Conservation (phyloP, 2,113 vertebrate species). For the Embiotoca jacksoni region DNA sequence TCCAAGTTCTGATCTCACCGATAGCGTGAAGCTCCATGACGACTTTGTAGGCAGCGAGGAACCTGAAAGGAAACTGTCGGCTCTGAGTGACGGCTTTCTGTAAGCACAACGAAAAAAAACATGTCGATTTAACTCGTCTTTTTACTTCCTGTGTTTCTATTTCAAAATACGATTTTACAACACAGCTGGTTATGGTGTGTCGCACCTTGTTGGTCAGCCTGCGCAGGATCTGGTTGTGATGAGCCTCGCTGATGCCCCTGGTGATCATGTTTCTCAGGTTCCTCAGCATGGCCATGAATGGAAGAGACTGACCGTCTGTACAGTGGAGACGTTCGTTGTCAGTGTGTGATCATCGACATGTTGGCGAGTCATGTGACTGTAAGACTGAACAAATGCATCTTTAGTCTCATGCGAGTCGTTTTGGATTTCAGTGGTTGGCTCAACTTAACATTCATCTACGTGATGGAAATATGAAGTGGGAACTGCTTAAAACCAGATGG, state of each 20-base stretch:
- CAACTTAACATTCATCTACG: neutral
- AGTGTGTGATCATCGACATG: neutral
- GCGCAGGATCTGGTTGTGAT: constrained; percentile 85
- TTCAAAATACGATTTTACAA: too few species aligned
- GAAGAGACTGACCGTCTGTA: constrained; percentile 87
- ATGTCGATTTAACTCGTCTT: too few species aligned
- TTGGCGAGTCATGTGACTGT: neutral
- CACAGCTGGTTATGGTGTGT: neutral
- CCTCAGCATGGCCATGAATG: constrained; percentile 94
- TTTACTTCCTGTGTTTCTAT: too few species aligned
- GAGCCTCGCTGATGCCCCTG: constrained; percentile 85
- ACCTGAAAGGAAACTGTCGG: constrained; percentile 90
- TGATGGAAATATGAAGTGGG: too few species aligned
- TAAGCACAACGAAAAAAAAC: constrained; percentile 1
- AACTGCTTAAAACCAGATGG: constrained; percentile 3
- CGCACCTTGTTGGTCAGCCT: constrained; percentile 85
- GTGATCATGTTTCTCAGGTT: constrained; percentile 90
- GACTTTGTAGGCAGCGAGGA: constrained; percentile 90
- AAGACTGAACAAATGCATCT: too few species aligned
- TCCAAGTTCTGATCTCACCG: constrained; percentile 54
- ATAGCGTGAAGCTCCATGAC: constrained; percentile 76
- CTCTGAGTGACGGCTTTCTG: constrained; percentile 89
- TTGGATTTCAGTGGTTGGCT: neutral
- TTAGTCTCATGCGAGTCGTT: neutral
- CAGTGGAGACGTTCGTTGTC: neutral